Conservation (phyloP, 2,113 vertebrate genomes). For the Lepus timidus region DNA sequence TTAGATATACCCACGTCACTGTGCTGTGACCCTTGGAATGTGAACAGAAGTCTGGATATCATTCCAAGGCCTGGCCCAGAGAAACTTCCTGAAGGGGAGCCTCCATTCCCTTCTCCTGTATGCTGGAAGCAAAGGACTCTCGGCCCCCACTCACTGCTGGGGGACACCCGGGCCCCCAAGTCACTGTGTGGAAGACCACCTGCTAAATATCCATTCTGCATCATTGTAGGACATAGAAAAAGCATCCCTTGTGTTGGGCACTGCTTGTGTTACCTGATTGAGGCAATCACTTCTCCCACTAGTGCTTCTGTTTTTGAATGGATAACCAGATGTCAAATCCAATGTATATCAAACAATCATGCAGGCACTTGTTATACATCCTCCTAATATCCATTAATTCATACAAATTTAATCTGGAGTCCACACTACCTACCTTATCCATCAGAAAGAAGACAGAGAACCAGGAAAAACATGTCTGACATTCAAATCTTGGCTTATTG, state of each 20-base stretch:
- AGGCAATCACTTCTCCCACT: neutral
- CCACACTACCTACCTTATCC: neutral
- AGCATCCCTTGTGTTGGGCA: neutral
- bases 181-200: neutral
- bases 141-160: neutral
- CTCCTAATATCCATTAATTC: neutral
- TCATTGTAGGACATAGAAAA: neutral
- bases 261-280: neutral
- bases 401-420: slow-evolving; percentile 18
- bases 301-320: neutral
- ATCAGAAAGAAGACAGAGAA: neutral
- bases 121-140: neutral
- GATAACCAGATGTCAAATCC: slow-evolving; percentile 2
- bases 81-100: fast-evolving
- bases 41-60: neutral
- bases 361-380: neutral
- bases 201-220: neutral
- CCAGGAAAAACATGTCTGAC: neutral
- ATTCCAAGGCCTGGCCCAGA: too few relatives aligned
- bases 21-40: neutral
- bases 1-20: neutral
- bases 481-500: neutral
- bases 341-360: neutral
- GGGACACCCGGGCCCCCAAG: neutral
- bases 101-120: neutral